A percentile compares a stretch with the other conserved stretches of the same genome.
phyloP scores from a whole-genome alignment of 1,140 invertebrate genomes.

The Camponotus pennsylvanicus region DNA sequence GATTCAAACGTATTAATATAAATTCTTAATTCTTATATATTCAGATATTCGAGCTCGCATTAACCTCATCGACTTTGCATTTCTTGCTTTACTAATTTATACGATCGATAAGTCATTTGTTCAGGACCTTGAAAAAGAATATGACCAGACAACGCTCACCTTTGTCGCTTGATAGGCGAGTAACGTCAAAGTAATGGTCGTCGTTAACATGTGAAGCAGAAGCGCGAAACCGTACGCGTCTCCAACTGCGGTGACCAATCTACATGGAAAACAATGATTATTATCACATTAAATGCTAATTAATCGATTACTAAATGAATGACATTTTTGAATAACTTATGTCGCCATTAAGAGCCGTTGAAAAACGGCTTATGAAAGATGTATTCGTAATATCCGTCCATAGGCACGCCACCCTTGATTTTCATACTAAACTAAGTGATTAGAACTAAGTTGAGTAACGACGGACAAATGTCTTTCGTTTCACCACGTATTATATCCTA shows the following conservation, averaged over 20 bases:
- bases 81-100: slow-evolving; percentile 43
- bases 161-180: slow-evolving; percentile 95
- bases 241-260: slow-evolving; percentile 92
- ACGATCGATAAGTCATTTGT: slow-evolving; percentile 35
- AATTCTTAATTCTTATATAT: slow-evolving; percentile 27
- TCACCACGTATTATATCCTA: slow-evolving; percentile 27
- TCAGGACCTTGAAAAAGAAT: slow-evolving; percentile 40
- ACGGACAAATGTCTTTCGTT: neutral
- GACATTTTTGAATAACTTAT: neutral
- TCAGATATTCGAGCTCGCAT: slow-evolving; percentile 8
- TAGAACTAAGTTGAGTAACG: slow-evolving; percentile 16
- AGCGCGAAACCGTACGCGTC: slow-evolving; percentile 93
- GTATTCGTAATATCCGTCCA: neutral
- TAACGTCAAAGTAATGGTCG: slow-evolving; percentile 93
- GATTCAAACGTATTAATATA: slow-evolving; percentile 34
- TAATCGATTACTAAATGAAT: neutral
- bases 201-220: slow-evolving; percentile 93
- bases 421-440: slow-evolving; percentile 40
- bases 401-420: slow-evolving; percentile 31
- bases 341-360: neutral
- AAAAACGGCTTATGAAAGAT: slow-evolving; percentile 12
- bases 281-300: neutral
- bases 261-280: slow-evolving; percentile 76
- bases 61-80: slow-evolving; percentile 23
- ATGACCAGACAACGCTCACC: slow-evolving; percentile 83